Percentiles rank a stretch among this genome's conserved stretches.
These are phyloP conservation scores for Atractosteus spatula DNA, from an alignment of 2,113 vertebrate genomes.

Conservation along the genomic window DNA sequence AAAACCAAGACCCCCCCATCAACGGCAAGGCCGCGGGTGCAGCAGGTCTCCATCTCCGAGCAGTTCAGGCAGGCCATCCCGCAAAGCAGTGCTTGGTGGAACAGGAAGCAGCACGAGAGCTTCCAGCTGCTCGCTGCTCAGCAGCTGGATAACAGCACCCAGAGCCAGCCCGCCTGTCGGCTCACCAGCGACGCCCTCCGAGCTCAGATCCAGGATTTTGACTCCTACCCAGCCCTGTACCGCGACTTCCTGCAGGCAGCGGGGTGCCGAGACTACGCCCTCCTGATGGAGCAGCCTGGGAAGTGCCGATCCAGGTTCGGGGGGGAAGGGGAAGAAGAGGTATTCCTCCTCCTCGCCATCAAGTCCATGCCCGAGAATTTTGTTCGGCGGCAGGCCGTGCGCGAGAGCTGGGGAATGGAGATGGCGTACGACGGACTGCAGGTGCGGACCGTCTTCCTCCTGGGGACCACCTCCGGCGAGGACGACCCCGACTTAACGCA, in stretches of 20 bases:
- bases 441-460: constrained; percentile 60
- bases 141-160: accelerated
- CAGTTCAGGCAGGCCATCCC: constrained; percentile 37
- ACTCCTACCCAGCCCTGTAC: constrained; percentile 46
- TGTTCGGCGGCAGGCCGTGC: constrained; percentile 56
- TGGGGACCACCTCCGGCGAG: constrained; percentile 40
- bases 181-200: constrained; percentile 33
- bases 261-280: constrained; percentile 54
- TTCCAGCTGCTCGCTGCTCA: constrained; percentile 25
- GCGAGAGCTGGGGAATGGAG: constrained; percentile 67
- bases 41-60: constrained; percentile 26
- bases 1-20: accelerated
- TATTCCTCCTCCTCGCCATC: constrained; percentile 62
- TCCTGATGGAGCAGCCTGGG: constrained; percentile 58
- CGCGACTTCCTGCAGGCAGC: constrained; percentile 57
- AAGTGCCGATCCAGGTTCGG: constrained; percentile 46
- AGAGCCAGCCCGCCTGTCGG: constrained; percentile 34
- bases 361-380: constrained; percentile 62
- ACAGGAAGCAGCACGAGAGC: constrained; percentile 44
- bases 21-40: background rate
- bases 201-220: constrained; percentile 56
- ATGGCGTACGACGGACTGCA: constrained; percentile 20
- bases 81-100: constrained; percentile 58
- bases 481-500: constrained; percentile 50
- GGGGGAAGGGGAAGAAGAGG: background rate